These are phyloP conservation scores for Agrilus mali DNA, from an alignment of 2,888 invertebrate species.

Conservation along the genomic window DNA sequence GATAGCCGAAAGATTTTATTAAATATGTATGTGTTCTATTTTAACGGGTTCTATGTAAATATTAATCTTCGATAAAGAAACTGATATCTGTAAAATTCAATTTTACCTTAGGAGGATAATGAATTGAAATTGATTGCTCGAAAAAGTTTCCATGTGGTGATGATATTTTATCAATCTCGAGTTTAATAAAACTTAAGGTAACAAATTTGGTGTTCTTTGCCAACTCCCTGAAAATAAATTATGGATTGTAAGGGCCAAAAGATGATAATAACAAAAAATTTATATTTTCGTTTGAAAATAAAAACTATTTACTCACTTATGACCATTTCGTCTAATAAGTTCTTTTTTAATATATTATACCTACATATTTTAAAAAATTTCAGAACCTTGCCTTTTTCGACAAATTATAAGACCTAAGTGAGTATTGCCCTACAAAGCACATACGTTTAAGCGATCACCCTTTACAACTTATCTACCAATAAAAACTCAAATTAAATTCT, in stretches of 20 bases:
- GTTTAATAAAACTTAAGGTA: slow-evolving; percentile 52
- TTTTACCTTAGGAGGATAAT: slow-evolving; percentile 42
- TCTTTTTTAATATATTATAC: slow-evolving; percentile 79
- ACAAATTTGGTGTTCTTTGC: slow-evolving; percentile 53
- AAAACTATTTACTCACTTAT: slow-evolving; percentile 51
- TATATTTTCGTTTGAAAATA: too few relatives aligned
- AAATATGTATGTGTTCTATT: too few relatives aligned
- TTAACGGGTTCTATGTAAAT: too few relatives aligned
- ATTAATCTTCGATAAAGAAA: too few relatives aligned
- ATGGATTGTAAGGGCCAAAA: not conserved
- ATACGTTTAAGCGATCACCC: not conserved
- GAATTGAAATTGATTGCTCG: slow-evolving; percentile 48
- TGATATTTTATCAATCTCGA: slow-evolving; percentile 54
- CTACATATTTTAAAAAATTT: slow-evolving; percentile 68
- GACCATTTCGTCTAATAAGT: slow-evolving; percentile 71
- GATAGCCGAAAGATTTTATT: too few relatives aligned
- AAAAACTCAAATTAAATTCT: slow-evolving; percentile 5
- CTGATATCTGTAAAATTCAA: too few relatives aligned
- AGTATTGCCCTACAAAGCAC: slow-evolving; percentile 12
- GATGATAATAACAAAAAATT: too few relatives aligned
- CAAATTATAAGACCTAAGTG: slow-evolving; percentile 25
- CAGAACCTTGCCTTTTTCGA: slow-evolving; percentile 53
- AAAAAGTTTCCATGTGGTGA: slow-evolving; percentile 50
- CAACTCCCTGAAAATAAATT: slow-evolving; percentile 40
- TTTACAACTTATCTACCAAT: not conserved